A percentile compares a stretch with the other conserved stretches of the same genome.
Conservation (phyloP, 2,113 vertebrate genomes). For the Ameiurus melas region DNA sequence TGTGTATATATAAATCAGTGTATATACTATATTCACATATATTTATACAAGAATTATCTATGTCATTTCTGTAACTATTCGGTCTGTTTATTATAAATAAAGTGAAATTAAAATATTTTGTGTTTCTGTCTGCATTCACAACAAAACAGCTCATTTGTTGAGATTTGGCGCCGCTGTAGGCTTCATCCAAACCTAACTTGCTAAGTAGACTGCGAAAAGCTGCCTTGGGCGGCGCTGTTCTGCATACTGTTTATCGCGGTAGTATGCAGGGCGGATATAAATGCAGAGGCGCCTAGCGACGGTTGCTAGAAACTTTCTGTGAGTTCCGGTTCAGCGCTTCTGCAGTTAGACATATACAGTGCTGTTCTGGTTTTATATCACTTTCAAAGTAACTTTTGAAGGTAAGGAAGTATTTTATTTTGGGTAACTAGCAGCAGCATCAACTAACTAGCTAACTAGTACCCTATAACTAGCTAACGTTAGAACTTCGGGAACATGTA, state of each 20-base stretch:
- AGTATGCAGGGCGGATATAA: background rate
- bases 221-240: no score
- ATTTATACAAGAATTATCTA: background rate
- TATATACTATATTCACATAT: background rate
- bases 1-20: background rate
- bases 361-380: background rate
- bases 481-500: background rate
- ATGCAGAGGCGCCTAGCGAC: constrained; percentile 61
- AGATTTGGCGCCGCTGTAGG: constrained; percentile 20
- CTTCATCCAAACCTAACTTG: background rate
- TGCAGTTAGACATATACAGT: background rate
- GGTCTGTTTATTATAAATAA: constrained; percentile 18
- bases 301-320: constrained; percentile 73
- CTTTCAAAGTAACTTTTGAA: background rate
- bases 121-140: background rate
- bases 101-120: background rate
- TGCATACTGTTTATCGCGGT: background rate
- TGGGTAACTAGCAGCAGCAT: background rate
- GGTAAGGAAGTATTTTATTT: constrained; percentile 15
- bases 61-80: background rate
- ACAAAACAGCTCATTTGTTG: background rate
- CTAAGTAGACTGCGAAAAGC: background rate
- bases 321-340: no score
- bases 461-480: background rate
- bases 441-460: background rate